A percentile compares a stretch with the other conserved stretches of the same genome.
phyloP scores from a whole-genome alignment of 2,113 vertebrate species.

The Eleginops maclovinus region DNA sequence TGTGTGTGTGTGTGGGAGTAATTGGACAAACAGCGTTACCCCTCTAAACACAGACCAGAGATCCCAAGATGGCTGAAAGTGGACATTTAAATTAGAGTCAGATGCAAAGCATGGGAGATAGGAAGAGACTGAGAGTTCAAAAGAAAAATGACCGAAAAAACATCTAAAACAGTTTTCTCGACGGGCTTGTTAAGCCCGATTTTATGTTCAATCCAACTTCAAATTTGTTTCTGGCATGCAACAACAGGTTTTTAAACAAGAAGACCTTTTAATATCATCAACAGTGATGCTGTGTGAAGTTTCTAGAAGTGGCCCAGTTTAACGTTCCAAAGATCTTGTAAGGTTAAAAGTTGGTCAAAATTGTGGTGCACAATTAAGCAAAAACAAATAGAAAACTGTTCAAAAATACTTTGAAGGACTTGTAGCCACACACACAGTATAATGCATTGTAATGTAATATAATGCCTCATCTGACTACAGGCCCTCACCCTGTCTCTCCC shows the following conservation, averaged over 20 bases:
- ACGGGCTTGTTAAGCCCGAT: neutral
- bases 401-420: too few species aligned
- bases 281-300: too few species aligned
- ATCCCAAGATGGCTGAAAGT: conserved; percentile 5
- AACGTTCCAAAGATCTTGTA: too few species aligned
- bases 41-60: conserved; percentile 5
- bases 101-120: neutral
- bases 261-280: too few species aligned
- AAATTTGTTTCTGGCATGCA: too few species aligned
- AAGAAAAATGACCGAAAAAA: neutral
- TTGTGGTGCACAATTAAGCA: too few species aligned
- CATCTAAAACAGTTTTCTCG: too few species aligned
- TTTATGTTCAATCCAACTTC: neutral
- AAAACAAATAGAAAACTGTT: too few species aligned
- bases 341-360: too few species aligned
- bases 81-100: neutral
- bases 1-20: neutral
- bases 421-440: neutral
- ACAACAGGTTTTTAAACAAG: too few species aligned
- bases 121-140: neutral
- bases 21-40: conserved; percentile 3
- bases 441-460: neutral
- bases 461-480: neutral
- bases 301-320: too few species aligned
- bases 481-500: neutral